Percentiles rank a stretch among this genome's conserved stretches.
These are phyloP conservation scores for Paracentrotus lividus DNA, from an alignment of 53 echinoderm and acorn worm genomes.

Conservation along the genomic window DNA sequence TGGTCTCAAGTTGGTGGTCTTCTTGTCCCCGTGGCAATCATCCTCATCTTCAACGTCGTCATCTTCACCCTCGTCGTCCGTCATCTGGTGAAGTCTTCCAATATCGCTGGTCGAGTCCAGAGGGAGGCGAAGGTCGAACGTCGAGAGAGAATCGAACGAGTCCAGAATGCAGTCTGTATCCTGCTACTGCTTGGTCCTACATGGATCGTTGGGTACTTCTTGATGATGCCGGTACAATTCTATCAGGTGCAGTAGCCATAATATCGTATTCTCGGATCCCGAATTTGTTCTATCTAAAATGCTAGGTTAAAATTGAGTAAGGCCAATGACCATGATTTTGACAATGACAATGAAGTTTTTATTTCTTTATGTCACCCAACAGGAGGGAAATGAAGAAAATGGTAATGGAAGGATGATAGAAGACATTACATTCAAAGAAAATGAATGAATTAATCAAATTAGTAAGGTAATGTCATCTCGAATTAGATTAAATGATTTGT, in stretches of 20 bases:
- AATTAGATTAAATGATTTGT: too few species aligned
- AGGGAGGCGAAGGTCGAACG: constrained; percentile 6
- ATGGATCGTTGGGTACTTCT: background rate
- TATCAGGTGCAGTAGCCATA: background rate
- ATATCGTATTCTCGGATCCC: too few species aligned
- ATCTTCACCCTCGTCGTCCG: constrained; percentile 4
- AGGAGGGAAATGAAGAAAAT: too few species aligned
- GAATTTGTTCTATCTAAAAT: too few species aligned
- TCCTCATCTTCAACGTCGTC: background rate
- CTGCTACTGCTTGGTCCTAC: background rate
- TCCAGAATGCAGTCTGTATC: background rate
- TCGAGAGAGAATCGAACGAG: constrained; percentile 12
- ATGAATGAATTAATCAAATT: too few species aligned
- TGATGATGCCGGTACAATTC: background rate
- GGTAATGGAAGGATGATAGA: too few species aligned
- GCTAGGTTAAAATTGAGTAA: too few species aligned
- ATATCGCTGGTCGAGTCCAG: background rate
- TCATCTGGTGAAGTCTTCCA: background rate
- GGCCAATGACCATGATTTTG: too few species aligned
- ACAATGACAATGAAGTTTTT: too few species aligned
- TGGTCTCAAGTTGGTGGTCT: background rate
- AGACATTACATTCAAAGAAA: too few species aligned
- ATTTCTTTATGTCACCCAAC: too few species aligned
- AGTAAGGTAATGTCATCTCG: too few species aligned
- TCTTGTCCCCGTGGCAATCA: background rate